Base-by-base conservation (phyloP, 2,888 invertebrate species). In the Lacanobia wlatinum region DNA sequence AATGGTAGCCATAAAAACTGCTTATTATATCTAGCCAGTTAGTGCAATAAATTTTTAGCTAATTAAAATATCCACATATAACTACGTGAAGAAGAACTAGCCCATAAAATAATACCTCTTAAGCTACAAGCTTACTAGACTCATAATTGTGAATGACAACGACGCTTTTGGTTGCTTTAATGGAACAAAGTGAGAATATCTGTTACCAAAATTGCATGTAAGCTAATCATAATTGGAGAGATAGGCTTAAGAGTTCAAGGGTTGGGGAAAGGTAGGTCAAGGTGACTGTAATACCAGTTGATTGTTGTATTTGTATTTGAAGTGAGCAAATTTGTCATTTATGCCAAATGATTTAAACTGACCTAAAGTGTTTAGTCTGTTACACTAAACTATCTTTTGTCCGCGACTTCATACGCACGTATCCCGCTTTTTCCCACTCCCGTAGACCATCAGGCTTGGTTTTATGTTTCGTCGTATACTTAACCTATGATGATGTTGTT, bases 181-280 rank as follows among this genome's bases (percentile, higher is more conserved):
- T 48, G 53, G 28, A 66, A 48, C 34, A 59, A 10, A 56, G n/a
- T 18, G 40, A 53, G 50, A 61, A 40, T 75, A 61, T 80, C 6
- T 61, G 56, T 53, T 43, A 55, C 43, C 21, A 10, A 63, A 74
- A 80, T 74, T 63, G 50, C 61, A 61, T 69, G 9, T 38, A 12
- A 50, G 40, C 9, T 56, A 21, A 76, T 76, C 38, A 59, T 68
- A 77, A 73, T 68, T 76, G 58, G 46, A 40, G 28, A 21, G 59
- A 14, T 59, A 59, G 23, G 48, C 48, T 64, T 21, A 14, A 5
- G 12, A 2, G n/a, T 23, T 23, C 43, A 50, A 23, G 70, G 12
- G 23, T 28, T 2, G 9, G 34, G 9, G 9, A 55, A 43, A 28
- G n/a, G 0, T 52, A 67, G 58, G 23, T 46, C 12, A 56, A n/a